Conservation (phyloP, 1,140 invertebrate species). For the Drosophila repleta region DNA sequence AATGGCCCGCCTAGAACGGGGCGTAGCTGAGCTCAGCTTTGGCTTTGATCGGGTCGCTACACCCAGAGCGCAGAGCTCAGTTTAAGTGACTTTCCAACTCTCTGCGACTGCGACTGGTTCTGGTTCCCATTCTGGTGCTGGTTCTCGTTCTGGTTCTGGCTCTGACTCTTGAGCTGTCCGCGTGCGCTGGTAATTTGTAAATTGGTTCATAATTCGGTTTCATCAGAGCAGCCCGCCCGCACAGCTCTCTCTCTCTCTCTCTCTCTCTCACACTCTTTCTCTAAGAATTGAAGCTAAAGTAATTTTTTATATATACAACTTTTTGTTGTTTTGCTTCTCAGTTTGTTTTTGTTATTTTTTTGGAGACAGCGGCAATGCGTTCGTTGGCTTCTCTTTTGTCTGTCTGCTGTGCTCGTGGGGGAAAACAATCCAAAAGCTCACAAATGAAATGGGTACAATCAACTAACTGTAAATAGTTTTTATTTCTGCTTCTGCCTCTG, state of each 20-base stretch:
- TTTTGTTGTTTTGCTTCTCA: conserved; percentile 25
- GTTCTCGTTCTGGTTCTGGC: background rate
- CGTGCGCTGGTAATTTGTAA: conserved; percentile 73
- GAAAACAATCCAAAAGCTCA: conserved; percentile 72
- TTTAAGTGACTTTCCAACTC: too few species aligned
- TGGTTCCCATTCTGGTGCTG: background rate
- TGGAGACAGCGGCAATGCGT: conserved; percentile 67
- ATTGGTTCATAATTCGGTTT: conserved; percentile 81
- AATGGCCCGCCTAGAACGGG: conserved; percentile 62
- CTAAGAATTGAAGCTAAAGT: conserved; percentile 14
- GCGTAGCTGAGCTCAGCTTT: conserved; percentile 22
- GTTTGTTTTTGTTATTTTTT: conserved; percentile 25
- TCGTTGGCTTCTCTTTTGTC: conserved; percentile 78
- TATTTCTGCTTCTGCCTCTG: conserved; percentile 50
- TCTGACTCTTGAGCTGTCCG: conserved; percentile 35
- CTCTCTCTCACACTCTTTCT: background rate
- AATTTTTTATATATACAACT: conserved; percentile 32
- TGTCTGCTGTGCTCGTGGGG: conserved; percentile 44
- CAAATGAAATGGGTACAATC: conserved; percentile 81
- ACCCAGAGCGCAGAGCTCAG: conserved; percentile 4
- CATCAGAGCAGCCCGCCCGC: conserved; percentile 45
- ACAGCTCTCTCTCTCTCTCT: conserved; percentile 20
- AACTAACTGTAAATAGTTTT: conserved; percentile 79
- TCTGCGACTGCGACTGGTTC: background rate
- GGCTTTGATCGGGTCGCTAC: conserved; percentile 11